Conservation (phyloP, 2,113 vertebrate species). For the Trogon surrucura region DNA sequence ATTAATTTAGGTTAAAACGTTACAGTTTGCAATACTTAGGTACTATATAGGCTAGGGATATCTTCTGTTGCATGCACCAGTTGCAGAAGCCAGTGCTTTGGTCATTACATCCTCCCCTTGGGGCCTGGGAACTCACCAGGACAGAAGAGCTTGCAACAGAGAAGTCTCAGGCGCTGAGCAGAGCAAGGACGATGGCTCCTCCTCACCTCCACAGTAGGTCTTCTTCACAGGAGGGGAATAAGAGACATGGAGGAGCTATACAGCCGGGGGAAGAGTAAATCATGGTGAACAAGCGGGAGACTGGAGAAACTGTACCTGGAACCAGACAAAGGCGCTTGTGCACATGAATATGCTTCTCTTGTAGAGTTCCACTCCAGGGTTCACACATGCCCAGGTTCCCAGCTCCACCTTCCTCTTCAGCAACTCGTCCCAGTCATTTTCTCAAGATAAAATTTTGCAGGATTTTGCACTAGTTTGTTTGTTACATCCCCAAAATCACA, state of each 20-base stretch:
- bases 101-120: background rate
- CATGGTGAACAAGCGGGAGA: background rate
- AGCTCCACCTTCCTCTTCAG: background rate
- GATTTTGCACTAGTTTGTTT: background rate
- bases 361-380: background rate
- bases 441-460: background rate
- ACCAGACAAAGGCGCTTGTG: background rate
- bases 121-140: background rate
- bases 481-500: background rate
- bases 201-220: background rate
- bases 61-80: background rate
- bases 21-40: background rate
- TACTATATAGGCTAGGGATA: background rate
- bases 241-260: background rate
- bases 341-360: background rate
- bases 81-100: background rate
- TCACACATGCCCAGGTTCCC: rapidly evolving
- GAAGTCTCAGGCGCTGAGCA: background rate
- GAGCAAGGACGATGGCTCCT: background rate
- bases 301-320: background rate
- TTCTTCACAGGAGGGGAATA: background rate
- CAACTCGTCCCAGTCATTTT: background rate
- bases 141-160: background rate
- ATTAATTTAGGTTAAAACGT: background rate
- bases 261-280: background rate